Evolutionary conservation across 2,888 invertebrate genomes (phyloP).

Genomic region (Amorpha juglandis): DNA sequence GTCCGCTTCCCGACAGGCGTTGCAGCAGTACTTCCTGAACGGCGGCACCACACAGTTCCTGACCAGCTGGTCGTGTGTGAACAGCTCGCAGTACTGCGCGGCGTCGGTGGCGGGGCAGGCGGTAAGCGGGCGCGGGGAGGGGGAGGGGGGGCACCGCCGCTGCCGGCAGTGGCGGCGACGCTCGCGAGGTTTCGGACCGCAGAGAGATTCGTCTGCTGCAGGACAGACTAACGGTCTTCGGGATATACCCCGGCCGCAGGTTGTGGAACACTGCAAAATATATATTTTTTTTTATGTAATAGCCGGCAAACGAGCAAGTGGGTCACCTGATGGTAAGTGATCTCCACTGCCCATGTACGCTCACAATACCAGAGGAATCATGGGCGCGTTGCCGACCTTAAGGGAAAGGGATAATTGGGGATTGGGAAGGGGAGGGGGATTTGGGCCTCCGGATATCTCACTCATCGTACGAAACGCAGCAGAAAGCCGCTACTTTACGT

Average conservation of each 20-base stretch:
- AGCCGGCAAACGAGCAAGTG: too few species aligned
- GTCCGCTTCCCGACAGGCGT: slow-evolving; percentile 69
- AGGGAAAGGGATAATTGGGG: too few species aligned
- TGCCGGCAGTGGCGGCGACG: slow-evolving; percentile 81
- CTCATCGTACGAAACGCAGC: too few species aligned
- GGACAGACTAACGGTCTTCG: slow-evolving; percentile 82
- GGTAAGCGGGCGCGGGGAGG: slow-evolving; percentile 42
- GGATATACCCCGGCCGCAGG: slow-evolving; percentile 85
- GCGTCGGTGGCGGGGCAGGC: slow-evolving; percentile 64
- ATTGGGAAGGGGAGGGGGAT: too few species aligned
- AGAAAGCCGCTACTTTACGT: too few species aligned
- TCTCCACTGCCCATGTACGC: too few species aligned
- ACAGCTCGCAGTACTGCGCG: slow-evolving; percentile 78
- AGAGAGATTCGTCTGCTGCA: slow-evolving; percentile 74
- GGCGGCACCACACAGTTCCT: slow-evolving; percentile 83
- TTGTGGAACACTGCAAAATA: slow-evolving; percentile 84
- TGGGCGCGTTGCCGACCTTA: too few species aligned
- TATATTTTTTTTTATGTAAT: too few species aligned
- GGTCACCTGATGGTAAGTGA: too few species aligned
- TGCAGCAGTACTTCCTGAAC: slow-evolving; percentile 85
- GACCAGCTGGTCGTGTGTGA: slow-evolving; percentile 63
- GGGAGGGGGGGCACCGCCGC: slow-evolving; percentile 53
- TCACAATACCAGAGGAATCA: too few species aligned
- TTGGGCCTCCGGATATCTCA: too few species aligned
- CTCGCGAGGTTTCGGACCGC: slow-evolving; percentile 81